Evolutionary conservation across 2,797 vertebrate genomes (phyloP).

Genomic region (Betta splendens): DNA sequence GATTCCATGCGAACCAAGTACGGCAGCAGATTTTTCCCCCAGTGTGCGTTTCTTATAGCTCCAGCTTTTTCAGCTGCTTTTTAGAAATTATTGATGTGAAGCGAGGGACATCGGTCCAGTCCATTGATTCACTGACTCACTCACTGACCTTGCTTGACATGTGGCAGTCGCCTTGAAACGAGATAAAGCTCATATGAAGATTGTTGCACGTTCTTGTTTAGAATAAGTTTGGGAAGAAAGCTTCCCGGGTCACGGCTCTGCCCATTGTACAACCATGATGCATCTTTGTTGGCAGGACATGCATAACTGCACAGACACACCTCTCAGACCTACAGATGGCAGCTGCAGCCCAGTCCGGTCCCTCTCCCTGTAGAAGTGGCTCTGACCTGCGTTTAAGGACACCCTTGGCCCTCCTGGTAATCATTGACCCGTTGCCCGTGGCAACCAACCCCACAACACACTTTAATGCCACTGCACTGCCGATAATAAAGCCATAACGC

Average conservation of each 20-base stretch:
- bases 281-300: constrained; percentile 42
- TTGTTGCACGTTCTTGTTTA: background rate
- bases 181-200: constrained; percentile 14
- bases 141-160: constrained; percentile 14
- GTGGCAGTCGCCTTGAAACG: constrained; percentile 5
- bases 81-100: constrained; percentile 21
- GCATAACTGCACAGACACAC: constrained; percentile 29
- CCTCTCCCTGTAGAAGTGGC: constrained; percentile 51
- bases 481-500: constrained; percentile 62
- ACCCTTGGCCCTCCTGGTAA: constrained; percentile 69
- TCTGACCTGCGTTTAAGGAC: constrained; percentile 75
- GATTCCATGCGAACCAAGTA: constrained; percentile 53
- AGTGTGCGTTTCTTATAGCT: constrained; percentile 26
- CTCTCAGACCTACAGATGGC: constrained; percentile 47
- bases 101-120: constrained; percentile 5
- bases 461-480: constrained; percentile 43
- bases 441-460: constrained; percentile 66
- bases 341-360: constrained; percentile 50
- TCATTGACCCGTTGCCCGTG: constrained; percentile 79
- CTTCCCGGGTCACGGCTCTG: constrained; percentile 16
- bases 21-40: constrained; percentile 26
- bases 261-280: constrained; percentile 23
- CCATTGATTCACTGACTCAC: constrained; percentile 32
- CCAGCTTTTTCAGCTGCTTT: constrained; percentile 17
- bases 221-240: background rate